Evolutionary conservation across 2,888 invertebrate species (phyloP), one percentile per base, ranked within the genome.

Genomic region (Scrobipalpa costella): DNA sequence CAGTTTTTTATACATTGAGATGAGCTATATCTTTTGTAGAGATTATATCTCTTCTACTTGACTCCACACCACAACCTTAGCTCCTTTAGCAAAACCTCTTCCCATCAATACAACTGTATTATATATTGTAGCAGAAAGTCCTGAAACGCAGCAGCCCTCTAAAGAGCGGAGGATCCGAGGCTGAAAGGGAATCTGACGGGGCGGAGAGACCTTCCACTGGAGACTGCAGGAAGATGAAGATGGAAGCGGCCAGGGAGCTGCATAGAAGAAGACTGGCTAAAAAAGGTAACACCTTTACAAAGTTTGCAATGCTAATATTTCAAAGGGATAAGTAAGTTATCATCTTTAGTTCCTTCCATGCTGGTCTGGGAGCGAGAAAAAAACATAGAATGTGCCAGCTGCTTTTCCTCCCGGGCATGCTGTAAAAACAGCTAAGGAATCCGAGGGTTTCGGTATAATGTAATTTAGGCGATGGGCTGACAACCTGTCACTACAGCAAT

Each of bases 221-320:
- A 0, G 88, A 89, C 77, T 74, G 78, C 67, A 81, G 90, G 68
- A 92, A 90, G 83, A 76, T 92, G 65, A 88, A 91, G 73, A 92
- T 92, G 92, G 92, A 92, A 69, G 88, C 86, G 0, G 91, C 90
- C 0, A 68, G 92, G 52, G 92, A 92, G 68, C 83, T 85, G 72
- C 92, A 92, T 59, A 62, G 92, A 19, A 66, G 85, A 1, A 66
- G 87, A 2, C 77, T 92, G 0, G 92, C 92, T 2, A 92, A 91
- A 74, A 91, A 92, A 80, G 92, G 92, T 92, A 52, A 6, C 6
- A 6, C n/a, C n/a, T n/a, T n/a, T n/a, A n/a, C n/a, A n/a, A n/a
- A n/a, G n/a, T n/a, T n/a, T n/a, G n/a, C n/a, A n/a, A n/a, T n/a
- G n/a, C n/a, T n/a, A n/a, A n/a, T n/a, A n/a, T n/a, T n/a, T n/a